Percentiles rank a stretch among this genome's conserved stretches.
These are phyloP conservation scores for Paramisgurnus dabryanus DNA, from an alignment of 2,113 vertebrate species.

Conservation along the genomic window DNA sequence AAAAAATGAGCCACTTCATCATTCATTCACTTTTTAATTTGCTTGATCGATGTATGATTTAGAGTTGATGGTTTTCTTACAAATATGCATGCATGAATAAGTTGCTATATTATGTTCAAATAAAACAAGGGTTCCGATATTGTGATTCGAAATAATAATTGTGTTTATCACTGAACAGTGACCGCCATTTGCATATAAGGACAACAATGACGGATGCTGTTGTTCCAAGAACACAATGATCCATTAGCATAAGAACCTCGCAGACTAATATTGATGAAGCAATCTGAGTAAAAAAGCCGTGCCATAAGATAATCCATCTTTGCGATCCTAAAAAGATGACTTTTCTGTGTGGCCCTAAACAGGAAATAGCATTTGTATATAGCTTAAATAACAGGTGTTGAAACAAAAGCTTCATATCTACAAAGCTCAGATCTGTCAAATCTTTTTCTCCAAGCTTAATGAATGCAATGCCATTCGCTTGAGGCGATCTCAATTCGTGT, in stretches of 20 bases:
- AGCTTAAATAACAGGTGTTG: not conserved
- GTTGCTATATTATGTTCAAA: not conserved
- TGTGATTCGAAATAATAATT: not conserved
- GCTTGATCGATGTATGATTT: too few species aligned
- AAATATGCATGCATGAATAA: not conserved
- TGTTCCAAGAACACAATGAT: not conserved
- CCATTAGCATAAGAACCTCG: not conserved
- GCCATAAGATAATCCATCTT: not conserved
- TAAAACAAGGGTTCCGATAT: not conserved
- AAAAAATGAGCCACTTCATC: not conserved
- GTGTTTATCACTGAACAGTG: constrained; percentile 2
- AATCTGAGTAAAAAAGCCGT: not conserved
- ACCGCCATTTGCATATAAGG: not conserved
- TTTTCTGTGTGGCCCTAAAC: too few species aligned
- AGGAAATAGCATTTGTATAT: not conserved
- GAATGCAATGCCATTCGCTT: constrained; percentile 18
- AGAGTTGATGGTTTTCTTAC: not conserved
- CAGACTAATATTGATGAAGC: constrained; percentile 5
- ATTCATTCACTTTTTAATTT: too few species aligned
- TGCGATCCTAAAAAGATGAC: not conserved
- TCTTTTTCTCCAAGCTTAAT: not conserved
- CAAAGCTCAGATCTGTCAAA: not conserved
- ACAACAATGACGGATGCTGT: not conserved
- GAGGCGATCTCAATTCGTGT: constrained; percentile 4
- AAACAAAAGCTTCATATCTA: not conserved